Conservation (phyloP, 2,888 invertebrate genomes). For the Deilephila elpenor region DNA sequence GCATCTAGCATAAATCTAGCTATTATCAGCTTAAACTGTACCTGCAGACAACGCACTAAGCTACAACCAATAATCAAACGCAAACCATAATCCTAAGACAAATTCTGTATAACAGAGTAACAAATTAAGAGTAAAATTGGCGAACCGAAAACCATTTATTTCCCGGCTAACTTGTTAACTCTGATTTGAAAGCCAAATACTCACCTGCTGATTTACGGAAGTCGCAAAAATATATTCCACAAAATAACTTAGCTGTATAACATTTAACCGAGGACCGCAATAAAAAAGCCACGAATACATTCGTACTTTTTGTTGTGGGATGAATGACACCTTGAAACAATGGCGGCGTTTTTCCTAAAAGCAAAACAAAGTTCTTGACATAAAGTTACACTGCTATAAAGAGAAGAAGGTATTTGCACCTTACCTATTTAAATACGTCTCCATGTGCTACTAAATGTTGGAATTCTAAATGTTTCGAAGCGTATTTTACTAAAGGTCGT, state of each 20-base stretch:
- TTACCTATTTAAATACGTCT: not conserved
- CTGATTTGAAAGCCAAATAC: not conserved
- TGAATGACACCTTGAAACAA: conserved; percentile 48
- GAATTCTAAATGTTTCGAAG: not conserved
- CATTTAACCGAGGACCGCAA: conserved; percentile 39
- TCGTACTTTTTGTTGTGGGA: conserved; percentile 44
- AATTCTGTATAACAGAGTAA: too few species aligned
- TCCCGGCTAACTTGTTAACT: too few species aligned
- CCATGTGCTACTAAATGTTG: not conserved
- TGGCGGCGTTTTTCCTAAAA: conserved; percentile 44
- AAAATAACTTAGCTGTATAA: conserved; percentile 33
- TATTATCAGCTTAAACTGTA: too few species aligned
- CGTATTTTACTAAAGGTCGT: too few species aligned
- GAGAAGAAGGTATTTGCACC: not conserved
- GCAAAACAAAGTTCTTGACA: conserved; percentile 45
- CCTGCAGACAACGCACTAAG: too few species aligned
- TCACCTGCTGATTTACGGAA: not conserved
- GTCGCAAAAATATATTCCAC: not conserved
- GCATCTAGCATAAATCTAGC: not conserved
- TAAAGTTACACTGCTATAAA: conserved; percentile 32
- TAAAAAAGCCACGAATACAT: conserved; percentile 43
- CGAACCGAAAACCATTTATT: too few species aligned
- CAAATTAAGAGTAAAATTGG: too few species aligned
- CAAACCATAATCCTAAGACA: too few species aligned
- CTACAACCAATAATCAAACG: too few species aligned